A percentile compares a stretch with the other conserved stretches of the same genome.
phyloP scores from a whole-genome alignment of 2,113 vertebrate genomes.

The Aspidoscelis tigris region DNA sequence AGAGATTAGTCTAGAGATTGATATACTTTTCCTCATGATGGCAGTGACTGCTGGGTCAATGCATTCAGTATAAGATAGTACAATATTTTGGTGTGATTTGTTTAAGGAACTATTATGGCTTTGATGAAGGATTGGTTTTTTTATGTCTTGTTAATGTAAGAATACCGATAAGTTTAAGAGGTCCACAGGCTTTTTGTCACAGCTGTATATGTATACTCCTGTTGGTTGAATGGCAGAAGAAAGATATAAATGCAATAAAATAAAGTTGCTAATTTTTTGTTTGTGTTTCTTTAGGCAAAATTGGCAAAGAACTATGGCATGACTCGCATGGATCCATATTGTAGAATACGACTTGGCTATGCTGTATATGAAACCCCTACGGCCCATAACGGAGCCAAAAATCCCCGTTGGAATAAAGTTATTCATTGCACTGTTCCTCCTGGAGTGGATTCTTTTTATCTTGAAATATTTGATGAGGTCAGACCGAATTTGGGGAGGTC shows the following conservation, averaged over 20 bases:
- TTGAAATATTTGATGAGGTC: conserved; percentile 99
- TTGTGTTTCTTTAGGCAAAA: conserved; percentile 83
- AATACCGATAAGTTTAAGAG: too few species aligned
- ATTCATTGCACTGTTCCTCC: conserved; percentile 96
- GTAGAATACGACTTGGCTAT: conserved; percentile 91
- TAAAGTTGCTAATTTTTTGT: not conserved
- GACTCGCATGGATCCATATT: conserved; percentile 98
- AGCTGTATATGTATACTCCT: too few species aligned
- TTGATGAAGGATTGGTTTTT: too few species aligned
- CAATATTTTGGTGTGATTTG: too few species aligned
- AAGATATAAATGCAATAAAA: not conserved
- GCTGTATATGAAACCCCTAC: conserved; percentile 97
- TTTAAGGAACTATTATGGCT: too few species aligned
- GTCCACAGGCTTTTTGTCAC: too few species aligned
- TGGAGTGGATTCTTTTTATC: conserved; percentile 95
- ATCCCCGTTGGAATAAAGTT: conserved; percentile 97
- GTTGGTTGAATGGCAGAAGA: not conserved
- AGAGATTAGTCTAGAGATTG: too few species aligned
- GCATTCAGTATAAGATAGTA: too few species aligned
- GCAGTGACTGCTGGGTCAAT: too few species aligned
- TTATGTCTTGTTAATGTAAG: too few species aligned
- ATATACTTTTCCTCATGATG: too few species aligned
- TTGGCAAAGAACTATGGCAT: conserved; percentile 97
- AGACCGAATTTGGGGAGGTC: conserved; percentile 29
- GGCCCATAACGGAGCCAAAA: conserved; percentile 96